Base-by-base conservation (phyloP, 2,113 vertebrate genomes). In the Oreochromis niloticus region DNA sequence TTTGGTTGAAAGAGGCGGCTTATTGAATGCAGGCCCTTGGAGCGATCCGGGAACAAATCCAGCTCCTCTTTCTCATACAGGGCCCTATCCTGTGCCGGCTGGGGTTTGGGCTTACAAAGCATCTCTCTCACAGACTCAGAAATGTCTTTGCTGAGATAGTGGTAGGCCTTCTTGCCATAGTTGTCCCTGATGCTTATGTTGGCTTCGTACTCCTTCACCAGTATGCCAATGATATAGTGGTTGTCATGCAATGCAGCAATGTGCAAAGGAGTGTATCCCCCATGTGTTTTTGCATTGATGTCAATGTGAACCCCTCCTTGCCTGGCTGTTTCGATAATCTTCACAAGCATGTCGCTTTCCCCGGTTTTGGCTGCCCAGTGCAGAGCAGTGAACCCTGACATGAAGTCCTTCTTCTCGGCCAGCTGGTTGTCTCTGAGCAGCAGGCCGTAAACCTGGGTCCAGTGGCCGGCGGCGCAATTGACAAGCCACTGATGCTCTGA, bases 281-380 rank as follows among this genome's bases (percentile, higher is more conserved):
- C 96, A 0, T 97, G 95, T 0, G 98, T 96, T 87, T 96, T 97
- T 12, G 93, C 93, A 4, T 99, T 97, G 54, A 99, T 84, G 9
- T 99, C 95, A 5, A 98, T 4, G 0, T 55, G 95, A 0, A 90
- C 27, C 0, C 97, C 97, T 1, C 84, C 91, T 3, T 94, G 68
- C 84, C 88, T 94, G 1, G 97, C 96, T 2, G 94, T 75, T 1
- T 97, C 94, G 10, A 98, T 95, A 27, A 99, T 95, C 34, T 93
- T 97, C 1, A 90, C 85, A 36, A 98, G 94, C 96, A 98, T 98
- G 2, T 97, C 95, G 0, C 90, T 92, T 94, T 98, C 97, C 2
- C 98, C 98, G 1, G 90, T 96, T 88, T 99, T 99, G 81, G 97
- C 98, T 0, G 97, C 98, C 99, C 98, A 99, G 90, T 99, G 99